Evolutionary conservation across 2,113 vertebrate species (phyloP).

Genomic region (Podarcis muralis): DNA sequence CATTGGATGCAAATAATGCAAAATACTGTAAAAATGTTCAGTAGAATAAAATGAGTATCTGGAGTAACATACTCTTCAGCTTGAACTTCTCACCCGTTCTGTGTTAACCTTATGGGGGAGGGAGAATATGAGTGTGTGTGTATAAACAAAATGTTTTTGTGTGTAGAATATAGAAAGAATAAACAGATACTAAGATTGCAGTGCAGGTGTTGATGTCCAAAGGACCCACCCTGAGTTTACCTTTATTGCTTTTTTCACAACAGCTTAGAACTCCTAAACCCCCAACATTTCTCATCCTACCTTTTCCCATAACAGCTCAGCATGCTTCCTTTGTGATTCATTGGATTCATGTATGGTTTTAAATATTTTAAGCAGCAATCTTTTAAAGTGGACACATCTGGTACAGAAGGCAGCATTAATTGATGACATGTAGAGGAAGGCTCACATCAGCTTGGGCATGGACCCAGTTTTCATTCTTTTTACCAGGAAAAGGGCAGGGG

Average conservation of each 20-base stretch:
- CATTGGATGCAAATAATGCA: not conserved
- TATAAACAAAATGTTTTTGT: not conserved
- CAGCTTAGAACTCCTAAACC: not conserved
- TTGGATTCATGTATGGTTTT: not conserved
- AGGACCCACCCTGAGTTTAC: not conserved
- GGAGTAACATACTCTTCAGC: fast-evolving
- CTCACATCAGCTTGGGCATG: not conserved
- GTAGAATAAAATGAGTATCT: not conserved
- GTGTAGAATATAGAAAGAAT: not conserved
- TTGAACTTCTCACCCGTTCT: not conserved
- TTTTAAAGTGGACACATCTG: not conserved
- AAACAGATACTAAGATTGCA: not conserved
- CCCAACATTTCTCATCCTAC: not conserved
- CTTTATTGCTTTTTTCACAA: not conserved
- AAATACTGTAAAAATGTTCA: not conserved
- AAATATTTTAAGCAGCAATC: not conserved
- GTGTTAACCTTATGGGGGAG: not conserved
- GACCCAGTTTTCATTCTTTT: not conserved
- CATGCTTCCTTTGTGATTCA: not conserved
- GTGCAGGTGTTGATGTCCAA: not conserved
- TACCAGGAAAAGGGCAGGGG: not conserved
- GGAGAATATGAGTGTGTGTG: too few species aligned
- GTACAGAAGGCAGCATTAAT: not conserved
- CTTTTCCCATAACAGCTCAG: not conserved
- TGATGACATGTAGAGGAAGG: not conserved